Percentiles rank a stretch among this genome's conserved stretches.
phyloP scores from a whole-genome alignment of 2,888 invertebrate species.

The Lepidonotus clava region DNA sequence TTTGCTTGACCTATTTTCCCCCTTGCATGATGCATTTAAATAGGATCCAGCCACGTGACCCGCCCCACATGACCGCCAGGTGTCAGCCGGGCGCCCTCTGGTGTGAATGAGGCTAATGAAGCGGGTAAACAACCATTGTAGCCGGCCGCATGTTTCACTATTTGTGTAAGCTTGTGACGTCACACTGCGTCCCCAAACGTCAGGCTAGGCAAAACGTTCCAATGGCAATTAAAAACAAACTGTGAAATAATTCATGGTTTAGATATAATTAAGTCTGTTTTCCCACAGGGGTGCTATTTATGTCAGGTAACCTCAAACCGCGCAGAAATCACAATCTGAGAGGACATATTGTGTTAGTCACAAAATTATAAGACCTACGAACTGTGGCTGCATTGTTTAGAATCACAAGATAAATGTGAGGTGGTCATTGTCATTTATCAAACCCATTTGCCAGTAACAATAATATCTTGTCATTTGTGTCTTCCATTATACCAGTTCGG shows the following conservation, averaged over 20 bases:
- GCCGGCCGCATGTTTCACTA: neutral
- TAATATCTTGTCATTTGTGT: too few species aligned
- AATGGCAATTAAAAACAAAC: neutral
- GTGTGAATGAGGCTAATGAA: constrained; percentile 22
- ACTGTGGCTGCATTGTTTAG: too few species aligned
- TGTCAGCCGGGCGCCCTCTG: neutral
- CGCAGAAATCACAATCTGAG: too few species aligned
- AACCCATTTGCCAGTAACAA: too few species aligned
- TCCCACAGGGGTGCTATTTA: neutral
- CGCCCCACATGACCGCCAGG: neutral
- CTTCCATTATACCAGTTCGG: too few species aligned
- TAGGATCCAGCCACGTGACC: constrained; percentile 24
- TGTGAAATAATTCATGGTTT: neutral
- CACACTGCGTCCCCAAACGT: too few species aligned
- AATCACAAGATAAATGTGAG: too few species aligned
- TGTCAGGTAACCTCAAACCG: too few species aligned
- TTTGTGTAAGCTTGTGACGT: constrained; percentile 26
- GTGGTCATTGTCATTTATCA: too few species aligned
- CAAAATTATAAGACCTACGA: too few species aligned
- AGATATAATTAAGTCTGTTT: neutral
- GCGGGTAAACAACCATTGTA: constrained; percentile 19
- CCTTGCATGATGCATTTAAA: neutral
- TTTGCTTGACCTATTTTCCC: neutral
- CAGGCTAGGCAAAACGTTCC: neutral
- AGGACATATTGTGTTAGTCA: too few species aligned